phyloP scores from a whole-genome alignment of 2,888 invertebrate species.

The Ophioninae sp. region DNA sequence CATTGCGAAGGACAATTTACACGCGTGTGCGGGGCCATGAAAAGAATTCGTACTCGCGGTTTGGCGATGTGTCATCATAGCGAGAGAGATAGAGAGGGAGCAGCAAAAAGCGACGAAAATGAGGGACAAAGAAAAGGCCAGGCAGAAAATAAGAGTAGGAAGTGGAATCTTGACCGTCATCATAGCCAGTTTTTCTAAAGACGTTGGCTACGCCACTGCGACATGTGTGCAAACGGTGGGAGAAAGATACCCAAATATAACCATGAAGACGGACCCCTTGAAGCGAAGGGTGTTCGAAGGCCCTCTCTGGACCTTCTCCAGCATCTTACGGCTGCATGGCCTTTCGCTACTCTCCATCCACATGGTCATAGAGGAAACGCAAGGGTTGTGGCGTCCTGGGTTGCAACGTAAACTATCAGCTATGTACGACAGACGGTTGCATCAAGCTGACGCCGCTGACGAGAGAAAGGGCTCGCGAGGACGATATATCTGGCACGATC shows the following conservation, averaged over 20 bases:
- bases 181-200: slow-evolving; percentile 35
- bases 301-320: slow-evolving; percentile 70
- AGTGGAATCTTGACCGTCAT: slow-evolving; percentile 25
- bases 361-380: slow-evolving; percentile 39
- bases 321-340: slow-evolving; percentile 56
- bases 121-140: background rate
- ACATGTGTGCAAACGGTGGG: slow-evolving; percentile 73
- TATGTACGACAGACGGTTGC: background rate
- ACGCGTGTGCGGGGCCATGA: background rate
- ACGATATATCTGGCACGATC: slow-evolving; percentile 6
- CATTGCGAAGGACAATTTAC: too few relatives aligned
- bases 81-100: too few relatives aligned
- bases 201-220: slow-evolving; percentile 73
- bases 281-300: slow-evolving; percentile 77
- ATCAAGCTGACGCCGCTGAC: background rate
- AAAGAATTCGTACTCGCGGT: background rate
- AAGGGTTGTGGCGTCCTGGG: slow-evolving; percentile 69
- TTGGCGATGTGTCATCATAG: background rate
- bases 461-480: slow-evolving; percentile 1
- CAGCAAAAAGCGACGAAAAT: background rate
- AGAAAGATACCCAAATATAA: slow-evolving; percentile 79
- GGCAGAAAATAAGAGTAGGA: background rate
- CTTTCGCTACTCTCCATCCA: slow-evolving; percentile 5
- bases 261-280: slow-evolving; percentile 76
- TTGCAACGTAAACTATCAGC: slow-evolving; percentile 24